Base-by-base conservation (phyloP, 2,797 vertebrate species). In the Hemibagrus guttatus region DNA sequence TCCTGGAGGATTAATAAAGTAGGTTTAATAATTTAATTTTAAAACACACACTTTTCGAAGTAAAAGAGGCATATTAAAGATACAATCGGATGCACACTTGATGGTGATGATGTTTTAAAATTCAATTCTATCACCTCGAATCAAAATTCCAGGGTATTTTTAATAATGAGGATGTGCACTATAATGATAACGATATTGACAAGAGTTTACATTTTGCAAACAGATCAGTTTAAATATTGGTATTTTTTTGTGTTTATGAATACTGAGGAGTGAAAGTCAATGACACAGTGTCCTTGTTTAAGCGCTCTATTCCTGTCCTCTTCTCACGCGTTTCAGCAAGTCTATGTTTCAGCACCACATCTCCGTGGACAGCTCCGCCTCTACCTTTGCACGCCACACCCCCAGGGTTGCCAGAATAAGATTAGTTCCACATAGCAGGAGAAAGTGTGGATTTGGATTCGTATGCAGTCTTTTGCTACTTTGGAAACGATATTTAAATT, bases 321-420 rank as follows among this genome's bases (percentile, higher is more conserved):
- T 11, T 2, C 23, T 6, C 23, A 46, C 21, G 26, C 42, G 46
- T 14, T 42, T 42, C 58, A 81, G 58, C 35, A 63, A 46, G 58
- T 46, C 23, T 81, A 13, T 42, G 26, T 66, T 81, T 81, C 80
- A 81, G 80, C 80, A 81, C 80, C 78, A 46, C 39, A n/a, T 61
- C 78, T 63, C 14, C 11, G 8, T 52, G 80, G 80, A 81, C 80
- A 81, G 80, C 42, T 81, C 80, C 80, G 3, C 59, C 80, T 39
- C 61, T 23, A 17, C 35, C 78, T 12, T 79, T 39, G 4, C 31
- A 59, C 19, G 11, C 76, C 56, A 79, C 54, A 28, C 78, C 78
- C 11, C 14, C 8, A 66, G 4, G 16, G 80, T 81, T 81, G 80
- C 80, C 80, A 81, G 16, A 42, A 66, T 66, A 42, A 12, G 0